Conservation (phyloP, 2,888 invertebrate species). For the Lepidocyrtinus sp. region DNA sequence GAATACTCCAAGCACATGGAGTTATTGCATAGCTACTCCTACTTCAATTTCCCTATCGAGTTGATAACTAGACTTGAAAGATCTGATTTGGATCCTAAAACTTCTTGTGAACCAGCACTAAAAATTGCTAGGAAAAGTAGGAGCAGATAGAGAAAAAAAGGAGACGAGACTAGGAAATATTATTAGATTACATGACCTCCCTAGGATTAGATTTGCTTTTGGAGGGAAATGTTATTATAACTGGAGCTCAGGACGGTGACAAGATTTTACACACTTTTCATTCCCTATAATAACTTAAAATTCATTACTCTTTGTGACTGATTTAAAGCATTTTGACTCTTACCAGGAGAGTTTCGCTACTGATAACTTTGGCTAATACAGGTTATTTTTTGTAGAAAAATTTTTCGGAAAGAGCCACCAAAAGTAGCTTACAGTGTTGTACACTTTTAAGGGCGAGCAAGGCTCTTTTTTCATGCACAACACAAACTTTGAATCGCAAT, state of each 20-base stretch:
- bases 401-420: conserved; percentile 49
- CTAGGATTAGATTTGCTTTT: conserved; percentile 28
- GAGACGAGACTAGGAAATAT: conserved; percentile 1
- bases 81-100: neutral
- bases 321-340: too few relatives aligned
- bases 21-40: conserved; percentile 7
- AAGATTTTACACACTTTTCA: conserved; percentile 7
- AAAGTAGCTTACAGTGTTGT: conserved; percentile 33
- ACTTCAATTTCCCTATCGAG: conserved; percentile 32
- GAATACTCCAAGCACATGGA: too few relatives aligned
- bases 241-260: neutral
- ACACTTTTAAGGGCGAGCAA: conserved; percentile 47
- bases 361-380: too few relatives aligned
- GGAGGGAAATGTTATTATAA: neutral
- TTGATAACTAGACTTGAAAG: neutral
- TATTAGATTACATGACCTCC: too few relatives aligned
- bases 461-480: conserved; percentile 53
- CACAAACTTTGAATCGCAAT: conserved; percentile 49
- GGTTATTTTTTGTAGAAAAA: too few relatives aligned
- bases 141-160: neutral
- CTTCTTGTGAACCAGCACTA: neutral
- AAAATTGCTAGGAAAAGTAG: neutral
- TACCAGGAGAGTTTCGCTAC: too few relatives aligned
- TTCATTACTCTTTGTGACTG: too few relatives aligned
- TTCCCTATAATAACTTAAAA: conserved; percentile 13